Percentiles rank a stretch among this genome's conserved stretches.
Evolutionary conservation across 2,797 vertebrate species (phyloP).

Genomic region (Gadopsis marmoratus): DNA sequence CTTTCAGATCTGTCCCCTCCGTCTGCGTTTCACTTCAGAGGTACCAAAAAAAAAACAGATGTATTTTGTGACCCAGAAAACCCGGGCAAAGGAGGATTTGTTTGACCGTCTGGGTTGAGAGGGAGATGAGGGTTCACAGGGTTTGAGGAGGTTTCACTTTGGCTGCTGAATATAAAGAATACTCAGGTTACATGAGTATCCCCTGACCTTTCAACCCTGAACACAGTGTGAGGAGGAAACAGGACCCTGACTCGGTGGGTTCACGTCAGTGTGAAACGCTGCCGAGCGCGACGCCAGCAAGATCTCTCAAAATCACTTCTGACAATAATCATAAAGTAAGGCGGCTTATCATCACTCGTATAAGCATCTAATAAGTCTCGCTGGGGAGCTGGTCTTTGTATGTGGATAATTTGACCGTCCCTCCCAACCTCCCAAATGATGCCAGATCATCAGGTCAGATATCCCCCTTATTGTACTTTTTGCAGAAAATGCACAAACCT

Average conservation of each 20-base stretch:
- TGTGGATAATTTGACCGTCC: background rate
- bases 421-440: too few relatives aligned
- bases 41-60: constrained; percentile 25
- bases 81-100: constrained; percentile 10
- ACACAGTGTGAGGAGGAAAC: constrained; percentile 16
- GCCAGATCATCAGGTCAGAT: too few relatives aligned
- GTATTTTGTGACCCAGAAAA: constrained; percentile 46
- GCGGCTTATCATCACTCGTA: background rate
- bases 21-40: constrained; percentile 2
- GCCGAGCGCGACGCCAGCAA: background rate
- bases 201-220: constrained; percentile 44
- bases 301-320: constrained; percentile 2
- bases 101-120: constrained; percentile 35
- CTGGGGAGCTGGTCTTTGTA: background rate
- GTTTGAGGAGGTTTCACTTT: constrained; percentile 7
- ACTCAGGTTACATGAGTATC: constrained; percentile 20
- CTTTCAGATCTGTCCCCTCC: constrained; percentile 31
- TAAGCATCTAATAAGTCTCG: background rate
- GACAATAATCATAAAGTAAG: background rate
- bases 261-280: constrained; percentile 8
- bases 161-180: constrained; percentile 22
- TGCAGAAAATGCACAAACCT: too few relatives aligned
- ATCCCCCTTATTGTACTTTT: too few relatives aligned
- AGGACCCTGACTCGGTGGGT: background rate
- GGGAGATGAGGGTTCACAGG: constrained; percentile 22